phyloP scores from a whole-genome alignment of 2,113 vertebrate genomes.

The Corvus hawaiiensis region DNA sequence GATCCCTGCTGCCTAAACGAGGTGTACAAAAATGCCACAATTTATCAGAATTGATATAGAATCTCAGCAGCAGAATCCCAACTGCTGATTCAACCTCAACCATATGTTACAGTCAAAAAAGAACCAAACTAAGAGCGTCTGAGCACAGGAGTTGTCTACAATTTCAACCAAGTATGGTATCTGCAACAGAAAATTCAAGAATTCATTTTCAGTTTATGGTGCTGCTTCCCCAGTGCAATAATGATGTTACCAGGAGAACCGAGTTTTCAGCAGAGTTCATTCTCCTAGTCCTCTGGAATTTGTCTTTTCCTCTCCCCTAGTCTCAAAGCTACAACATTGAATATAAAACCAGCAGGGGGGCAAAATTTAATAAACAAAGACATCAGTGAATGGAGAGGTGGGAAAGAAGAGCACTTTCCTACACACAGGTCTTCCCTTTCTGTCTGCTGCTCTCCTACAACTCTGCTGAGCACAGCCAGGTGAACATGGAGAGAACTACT shows the following conservation, averaged over 20 bases:
- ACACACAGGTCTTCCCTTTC: not conserved
- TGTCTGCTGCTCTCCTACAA: not conserved
- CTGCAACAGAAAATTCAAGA: not conserved
- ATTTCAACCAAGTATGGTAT: not conserved
- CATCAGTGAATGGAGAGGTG: not conserved
- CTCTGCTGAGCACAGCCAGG: not conserved
- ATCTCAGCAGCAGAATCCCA: not conserved
- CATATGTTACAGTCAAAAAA: not conserved
- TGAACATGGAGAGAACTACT: not conserved
- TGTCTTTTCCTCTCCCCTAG: not conserved
- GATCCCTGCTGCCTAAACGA: not conserved
- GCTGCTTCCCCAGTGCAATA: not conserved
- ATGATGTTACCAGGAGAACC: not conserved
- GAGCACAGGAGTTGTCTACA: not conserved
- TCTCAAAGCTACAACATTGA: not conserved
- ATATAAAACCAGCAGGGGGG: not conserved
- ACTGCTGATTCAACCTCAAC: not conserved
- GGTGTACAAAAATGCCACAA: not conserved
- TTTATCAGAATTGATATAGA: not conserved
- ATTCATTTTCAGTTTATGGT: not conserved
- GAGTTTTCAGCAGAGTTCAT: not conserved
- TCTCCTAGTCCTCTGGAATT: not conserved
- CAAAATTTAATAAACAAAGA: not conserved
- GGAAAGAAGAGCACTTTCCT: not conserved
- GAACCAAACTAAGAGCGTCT: not conserved